Evolutionary conservation across 2,113 vertebrate genomes (phyloP), one percentile per base, ranked within the genome.

Genomic region (Ursus arctos): DNA sequence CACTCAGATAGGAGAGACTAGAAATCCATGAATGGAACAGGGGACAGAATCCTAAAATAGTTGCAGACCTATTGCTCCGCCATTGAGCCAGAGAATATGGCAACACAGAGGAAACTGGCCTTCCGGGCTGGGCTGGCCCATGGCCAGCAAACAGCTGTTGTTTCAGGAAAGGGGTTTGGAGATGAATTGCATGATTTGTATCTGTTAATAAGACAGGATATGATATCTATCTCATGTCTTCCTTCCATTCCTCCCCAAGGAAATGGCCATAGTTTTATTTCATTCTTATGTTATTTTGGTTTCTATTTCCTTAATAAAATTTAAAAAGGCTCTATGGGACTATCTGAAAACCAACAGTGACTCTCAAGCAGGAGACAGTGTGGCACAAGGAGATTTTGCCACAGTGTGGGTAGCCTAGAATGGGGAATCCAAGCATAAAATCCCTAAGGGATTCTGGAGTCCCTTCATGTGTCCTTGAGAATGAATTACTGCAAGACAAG

Each of bases 221-320:
- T 57, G 65, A 79, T n/a, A 61, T 92, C 85, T 57, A 95, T 76
- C 53, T 96, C 51, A 77, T 57, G 15, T 83, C 85, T 96, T 95
- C 81, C 55, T 92, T 91, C 82, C 22, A 94, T 59, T n/a, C 49
- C 36, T 94, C 61, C 43, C 49, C 65, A 85, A 49, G 19, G 85
- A 93, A 97, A 89, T 83, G 47, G 22, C 15, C 55, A 65, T 86
- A 80, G 36, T 88, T 83, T 84, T 71, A 87, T 88, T 96, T 89
- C 71, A 84, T 53, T 92, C 82, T 86, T 88, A 97, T 61, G 82
- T 80, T 69, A 74, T 40, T 55, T 96, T 74, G 76, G 28, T 76
- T 97, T 69, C 31, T 74, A 94, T 88, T 97, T 96, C 43, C 65
- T 93, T 85, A 85, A 94, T 84, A 84, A 92, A 95, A 93, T 82